Evolutionary conservation across 2,888 invertebrate genomes (phyloP).

Genomic region (Cryptus armator): DNA sequence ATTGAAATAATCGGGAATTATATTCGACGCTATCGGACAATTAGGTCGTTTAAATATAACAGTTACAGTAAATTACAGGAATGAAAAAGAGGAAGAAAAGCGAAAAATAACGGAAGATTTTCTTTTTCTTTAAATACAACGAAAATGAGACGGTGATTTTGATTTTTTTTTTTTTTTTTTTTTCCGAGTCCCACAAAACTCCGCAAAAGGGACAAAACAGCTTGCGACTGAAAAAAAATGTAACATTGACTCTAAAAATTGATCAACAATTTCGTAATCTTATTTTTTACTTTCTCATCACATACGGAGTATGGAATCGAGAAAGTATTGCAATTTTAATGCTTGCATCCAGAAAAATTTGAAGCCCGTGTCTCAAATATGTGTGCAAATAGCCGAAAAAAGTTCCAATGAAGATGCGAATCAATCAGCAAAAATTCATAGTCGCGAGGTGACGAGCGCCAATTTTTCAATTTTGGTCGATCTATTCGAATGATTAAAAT

Average conservation of each 20-base stretch:
- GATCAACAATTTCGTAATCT: conserved; percentile 25
- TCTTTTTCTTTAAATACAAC: background rate
- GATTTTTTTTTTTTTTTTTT: too few species aligned
- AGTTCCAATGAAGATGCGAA: background rate
- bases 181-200: background rate
- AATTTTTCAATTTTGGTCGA: background rate
- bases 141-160: background rate
- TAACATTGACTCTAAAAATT: conserved; percentile 23
- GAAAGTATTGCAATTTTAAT: background rate
- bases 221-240: background rate
- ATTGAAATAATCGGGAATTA: conserved; percentile 29
- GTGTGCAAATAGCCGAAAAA: background rate
- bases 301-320: too few species aligned
- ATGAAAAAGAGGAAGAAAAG: conserved; percentile 16
- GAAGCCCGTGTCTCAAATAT: background rate
- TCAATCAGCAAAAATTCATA: conserved; percentile 5
- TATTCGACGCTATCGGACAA: conserved; percentile 1
- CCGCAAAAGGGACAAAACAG: background rate
- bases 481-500: background rate
- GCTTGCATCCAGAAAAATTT: conserved; percentile 5
- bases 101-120: conserved; percentile 13
- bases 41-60: background rate
- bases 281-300: background rate
- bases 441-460: conserved; percentile 1
- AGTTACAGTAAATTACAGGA: conserved; percentile 1